These are phyloP conservation scores for Vanacampus margaritifer DNA, from an alignment of 2,113 vertebrate genomes.

Conservation along the genomic window DNA sequence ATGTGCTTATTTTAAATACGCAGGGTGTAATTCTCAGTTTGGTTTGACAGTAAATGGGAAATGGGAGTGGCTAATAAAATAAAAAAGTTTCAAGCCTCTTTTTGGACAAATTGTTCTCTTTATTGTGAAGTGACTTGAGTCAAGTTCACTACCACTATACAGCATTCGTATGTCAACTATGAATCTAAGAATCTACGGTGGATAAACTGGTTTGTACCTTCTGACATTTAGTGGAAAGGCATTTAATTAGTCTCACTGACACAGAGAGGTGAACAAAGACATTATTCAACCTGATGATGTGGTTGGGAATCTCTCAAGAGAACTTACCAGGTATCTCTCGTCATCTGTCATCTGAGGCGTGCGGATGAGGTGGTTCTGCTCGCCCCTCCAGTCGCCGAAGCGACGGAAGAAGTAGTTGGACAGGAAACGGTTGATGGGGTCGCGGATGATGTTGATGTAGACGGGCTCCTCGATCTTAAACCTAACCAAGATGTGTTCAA, in stretches of 20 bases:
- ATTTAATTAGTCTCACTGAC: background rate
- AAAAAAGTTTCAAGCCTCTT: too few relatives aligned
- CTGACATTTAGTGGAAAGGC: too few relatives aligned
- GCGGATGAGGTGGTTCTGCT: conserved; percentile 96
- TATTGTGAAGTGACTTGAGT: too few relatives aligned
- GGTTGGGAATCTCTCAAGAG: background rate
- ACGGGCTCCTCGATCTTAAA: conserved; percentile 96
- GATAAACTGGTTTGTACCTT: too few relatives aligned
- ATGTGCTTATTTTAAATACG: too few relatives aligned
- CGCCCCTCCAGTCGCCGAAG: conserved; percentile 96
- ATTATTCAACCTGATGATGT: background rate
- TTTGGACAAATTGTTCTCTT: too few relatives aligned
- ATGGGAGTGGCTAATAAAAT: too few relatives aligned
- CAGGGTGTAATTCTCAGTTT: too few relatives aligned
- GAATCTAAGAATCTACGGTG: too few relatives aligned
- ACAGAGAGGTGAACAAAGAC: background rate
- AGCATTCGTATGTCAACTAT: too few relatives aligned
- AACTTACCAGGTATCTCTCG: conserved; percentile 91
- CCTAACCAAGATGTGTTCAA: conserved; percentile 61
- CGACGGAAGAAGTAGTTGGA: conserved; percentile 99
- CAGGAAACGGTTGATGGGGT: conserved; percentile 93
- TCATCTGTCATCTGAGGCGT: conserved; percentile 97
- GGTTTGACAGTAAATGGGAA: too few relatives aligned
- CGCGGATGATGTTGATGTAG: conserved; percentile 97
- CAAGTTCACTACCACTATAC: too few relatives aligned